Conservation (phyloP, 2,797 vertebrate species). For the Enteromius thamalakanensis region DNA sequence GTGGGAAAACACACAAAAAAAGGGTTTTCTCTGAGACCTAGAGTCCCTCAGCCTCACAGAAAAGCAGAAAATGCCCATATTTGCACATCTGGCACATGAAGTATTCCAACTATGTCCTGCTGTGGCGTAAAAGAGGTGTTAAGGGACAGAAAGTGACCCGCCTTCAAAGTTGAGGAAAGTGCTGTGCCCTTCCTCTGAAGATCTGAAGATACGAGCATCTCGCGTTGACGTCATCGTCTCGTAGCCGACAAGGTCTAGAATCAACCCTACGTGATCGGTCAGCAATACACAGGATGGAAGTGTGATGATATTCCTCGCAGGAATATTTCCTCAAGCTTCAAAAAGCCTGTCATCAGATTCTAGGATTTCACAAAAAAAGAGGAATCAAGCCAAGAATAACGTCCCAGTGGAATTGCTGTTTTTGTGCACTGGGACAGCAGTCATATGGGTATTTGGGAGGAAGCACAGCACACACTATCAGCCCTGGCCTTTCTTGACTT, state of each 20-base stretch:
- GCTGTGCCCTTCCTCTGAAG: conserved; percentile 76
- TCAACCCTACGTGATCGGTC: conserved; percentile 52
- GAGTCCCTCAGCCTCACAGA: conserved; percentile 53
- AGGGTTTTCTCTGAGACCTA: conserved; percentile 45
- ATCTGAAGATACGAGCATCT: conserved; percentile 69
- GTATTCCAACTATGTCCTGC: conserved; percentile 66
- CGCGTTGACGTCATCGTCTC: conserved; percentile 30
- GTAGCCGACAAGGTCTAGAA: conserved; percentile 12
- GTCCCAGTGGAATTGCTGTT: conserved; percentile 20
- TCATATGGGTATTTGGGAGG: conserved; percentile 34
- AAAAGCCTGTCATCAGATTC: conserved; percentile 34
- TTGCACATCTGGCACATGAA: conserved; percentile 61
- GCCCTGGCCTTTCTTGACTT: conserved; percentile 77
- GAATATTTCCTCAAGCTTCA: conserved; percentile 42
- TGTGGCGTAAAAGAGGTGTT: conserved; percentile 59
- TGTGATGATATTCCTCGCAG: conserved; percentile 42
- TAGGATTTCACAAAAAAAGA: conserved; percentile 29
- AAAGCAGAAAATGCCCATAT: conserved; percentile 65
- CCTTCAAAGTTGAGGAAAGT: conserved; percentile 77
- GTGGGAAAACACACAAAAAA: conserved; percentile 38
- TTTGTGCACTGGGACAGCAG: conserved; percentile 39
- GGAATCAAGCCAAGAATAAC: conserved; percentile 30
- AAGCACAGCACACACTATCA: conserved; percentile 47
- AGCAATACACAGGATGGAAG: conserved; percentile 44
- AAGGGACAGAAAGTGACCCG: conserved; percentile 62